These are phyloP conservation scores for Heptranchias perlo DNA, from an alignment of 2,113 vertebrate genomes.

Conservation along the genomic window DNA sequence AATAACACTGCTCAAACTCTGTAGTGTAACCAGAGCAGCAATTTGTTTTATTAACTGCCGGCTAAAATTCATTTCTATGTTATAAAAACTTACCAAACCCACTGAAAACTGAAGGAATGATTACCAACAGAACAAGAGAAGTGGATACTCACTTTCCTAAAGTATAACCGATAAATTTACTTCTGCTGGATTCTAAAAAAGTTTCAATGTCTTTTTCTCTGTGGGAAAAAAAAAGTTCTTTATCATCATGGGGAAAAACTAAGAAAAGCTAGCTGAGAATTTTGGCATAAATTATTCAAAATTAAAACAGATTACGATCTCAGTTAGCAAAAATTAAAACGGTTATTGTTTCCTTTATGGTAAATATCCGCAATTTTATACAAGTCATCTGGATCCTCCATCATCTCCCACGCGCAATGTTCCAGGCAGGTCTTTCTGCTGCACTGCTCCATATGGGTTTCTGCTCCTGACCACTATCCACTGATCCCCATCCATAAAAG, in stretches of 20 bases:
- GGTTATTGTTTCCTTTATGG: neutral
- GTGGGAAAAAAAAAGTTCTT: constrained; percentile 9
- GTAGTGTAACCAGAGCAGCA: neutral
- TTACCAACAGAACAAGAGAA: neutral
- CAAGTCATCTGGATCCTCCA: too few relatives aligned
- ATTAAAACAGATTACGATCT: neutral
- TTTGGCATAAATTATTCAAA: neutral
- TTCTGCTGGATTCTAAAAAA: constrained; percentile 93
- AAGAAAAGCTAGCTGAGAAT: neutral
- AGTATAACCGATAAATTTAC: constrained; percentile 97
- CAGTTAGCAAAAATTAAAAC: neutral
- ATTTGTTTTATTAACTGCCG: neutral
- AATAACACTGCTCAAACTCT: neutral
- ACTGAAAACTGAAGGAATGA: neutral
- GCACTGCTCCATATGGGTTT: neutral
- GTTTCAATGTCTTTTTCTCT: constrained; percentile 98
- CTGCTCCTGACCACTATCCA: neutral
- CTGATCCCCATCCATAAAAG: too few relatives aligned
- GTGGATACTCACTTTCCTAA: constrained; percentile 73
- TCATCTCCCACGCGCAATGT: neutral
- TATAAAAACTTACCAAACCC: neutral
- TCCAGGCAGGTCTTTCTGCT: neutral
- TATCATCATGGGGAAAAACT: neutral
- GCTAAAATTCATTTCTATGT: neutral
- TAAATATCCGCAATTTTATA: neutral